These are phyloP conservation scores for Lethenteron reissneri DNA, from an alignment of 2,113 vertebrate genomes.

Conservation along the genomic window DNA sequence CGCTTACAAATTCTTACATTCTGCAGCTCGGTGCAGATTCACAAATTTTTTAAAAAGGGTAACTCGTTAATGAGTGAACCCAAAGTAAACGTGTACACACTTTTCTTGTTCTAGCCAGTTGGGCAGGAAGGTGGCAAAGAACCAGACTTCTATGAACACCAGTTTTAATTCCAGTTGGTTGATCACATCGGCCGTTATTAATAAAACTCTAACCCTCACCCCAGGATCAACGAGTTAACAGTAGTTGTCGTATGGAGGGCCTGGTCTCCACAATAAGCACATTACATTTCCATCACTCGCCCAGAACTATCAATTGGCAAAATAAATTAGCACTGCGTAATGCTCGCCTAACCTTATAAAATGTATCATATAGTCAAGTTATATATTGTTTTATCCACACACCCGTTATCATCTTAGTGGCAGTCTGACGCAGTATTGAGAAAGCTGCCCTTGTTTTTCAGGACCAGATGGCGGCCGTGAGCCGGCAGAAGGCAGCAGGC, in stretches of 20 bases:
- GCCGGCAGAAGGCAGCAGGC: slow-evolving; percentile 23
- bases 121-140: too few relatives aligned
- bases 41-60: too few relatives aligned
- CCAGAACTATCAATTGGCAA: too few relatives aligned
- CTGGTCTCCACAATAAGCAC: too few relatives aligned
- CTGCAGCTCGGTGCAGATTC: too few relatives aligned
- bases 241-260: too few relatives aligned
- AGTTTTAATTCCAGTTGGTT: background rate
- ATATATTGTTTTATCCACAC: slow-evolving; percentile 9
- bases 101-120: background rate
- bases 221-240: too few relatives aligned
- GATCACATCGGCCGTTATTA: background rate
- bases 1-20: too few relatives aligned
- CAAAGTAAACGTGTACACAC: too few relatives aligned
- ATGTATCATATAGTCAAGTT: background rate
- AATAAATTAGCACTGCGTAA: too few relatives aligned
- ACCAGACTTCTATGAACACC: background rate
- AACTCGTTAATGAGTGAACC: too few relatives aligned
- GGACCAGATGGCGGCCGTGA: slow-evolving; percentile 34
- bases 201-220: background rate
- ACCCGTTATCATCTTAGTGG: background rate
- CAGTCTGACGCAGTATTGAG: background rate
- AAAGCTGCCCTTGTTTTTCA: slow-evolving; percentile 17
- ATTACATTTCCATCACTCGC: too few relatives aligned
- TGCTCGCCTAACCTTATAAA: background rate